These are phyloP conservation scores for Dynastes maya DNA, from an alignment of 2,888 invertebrate genomes.

Conservation along the genomic window DNA sequence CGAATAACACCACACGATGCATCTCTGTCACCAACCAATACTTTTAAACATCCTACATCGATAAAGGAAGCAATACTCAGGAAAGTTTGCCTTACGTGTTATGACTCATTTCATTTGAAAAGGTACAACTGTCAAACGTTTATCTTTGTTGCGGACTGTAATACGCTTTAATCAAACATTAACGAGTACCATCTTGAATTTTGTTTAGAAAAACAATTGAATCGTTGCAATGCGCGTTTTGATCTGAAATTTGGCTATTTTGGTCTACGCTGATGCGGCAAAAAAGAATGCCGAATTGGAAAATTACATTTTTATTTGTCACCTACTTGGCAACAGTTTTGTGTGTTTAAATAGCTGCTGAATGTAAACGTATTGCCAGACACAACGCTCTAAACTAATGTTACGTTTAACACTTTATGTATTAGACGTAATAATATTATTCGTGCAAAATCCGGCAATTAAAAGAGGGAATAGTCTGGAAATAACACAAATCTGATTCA, in stretches of 20 bases:
- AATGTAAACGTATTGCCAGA: conserved; percentile 36
- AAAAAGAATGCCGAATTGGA: conserved; percentile 30
- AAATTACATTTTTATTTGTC: conserved; percentile 36
- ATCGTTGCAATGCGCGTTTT: background rate
- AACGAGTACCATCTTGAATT: background rate
- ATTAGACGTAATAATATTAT: background rate
- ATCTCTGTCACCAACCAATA: conserved; percentile 15
- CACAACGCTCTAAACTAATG: conserved; percentile 3
- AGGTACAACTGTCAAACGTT: conserved; percentile 28
- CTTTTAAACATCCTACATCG: conserved; percentile 26
- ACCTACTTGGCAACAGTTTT: conserved; percentile 36
- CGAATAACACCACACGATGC: conserved; percentile 4
- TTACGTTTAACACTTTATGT: background rate
- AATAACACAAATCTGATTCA: no score
- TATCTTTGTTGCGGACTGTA: background rate
- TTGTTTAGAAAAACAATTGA: background rate
- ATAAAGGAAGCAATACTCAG: conserved; percentile 32
- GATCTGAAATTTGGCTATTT: background rate
- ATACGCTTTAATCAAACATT: background rate
- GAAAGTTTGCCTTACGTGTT: conserved; percentile 10
- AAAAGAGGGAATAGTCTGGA: no score
- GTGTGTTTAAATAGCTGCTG: conserved; percentile 33
- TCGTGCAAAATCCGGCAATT: background rate
- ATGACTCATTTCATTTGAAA: conserved; percentile 24
- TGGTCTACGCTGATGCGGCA: background rate